Conservation (phyloP, 2,113 vertebrate genomes). For the human region GRCh38 chr9:84666501-84667000, state of each 20-base stretch:
- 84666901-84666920: not conserved
- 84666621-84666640: not conserved
- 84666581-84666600: constrained; percentile 10
- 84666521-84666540: not conserved
- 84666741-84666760: constrained; percentile 2
- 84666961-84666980: not conserved
- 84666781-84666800: not conserved
- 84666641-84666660: not conserved
- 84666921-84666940: not conserved
- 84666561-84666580: not conserved
- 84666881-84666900: not conserved
- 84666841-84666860: not conserved
- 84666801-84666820: not conserved
- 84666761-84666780: not conserved
- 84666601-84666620: not conserved
- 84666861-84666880: not conserved
- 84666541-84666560: not conserved
- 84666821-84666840: not conserved
- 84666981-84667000: not conserved
- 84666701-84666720: not conserved
- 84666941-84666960: not conserved
- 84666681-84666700: not conserved
- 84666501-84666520: not conserved
- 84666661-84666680: not conserved
- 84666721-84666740: not conserved